Conservation (phyloP, 1,140 invertebrate species). For the Diabrotica undecimpunctata region DNA sequence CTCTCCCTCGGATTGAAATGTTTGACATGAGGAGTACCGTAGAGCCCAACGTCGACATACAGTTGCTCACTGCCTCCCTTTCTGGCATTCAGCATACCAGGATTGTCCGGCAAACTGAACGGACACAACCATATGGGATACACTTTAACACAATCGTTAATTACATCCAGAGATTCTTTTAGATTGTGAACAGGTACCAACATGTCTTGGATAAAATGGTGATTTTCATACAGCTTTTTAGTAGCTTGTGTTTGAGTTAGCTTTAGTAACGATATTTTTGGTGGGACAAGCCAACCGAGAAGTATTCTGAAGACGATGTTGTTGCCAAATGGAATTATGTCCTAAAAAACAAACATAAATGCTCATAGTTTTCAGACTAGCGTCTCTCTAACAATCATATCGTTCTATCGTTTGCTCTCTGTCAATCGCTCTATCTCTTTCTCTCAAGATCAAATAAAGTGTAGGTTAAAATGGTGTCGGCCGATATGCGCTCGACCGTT, state of each 20-base stretch:
- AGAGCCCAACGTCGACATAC: slow-evolving; percentile 78
- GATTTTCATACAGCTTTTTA: slow-evolving; percentile 70
- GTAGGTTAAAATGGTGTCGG: no score
- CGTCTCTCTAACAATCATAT: no score
- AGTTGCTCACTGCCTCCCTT: slow-evolving; percentile 48
- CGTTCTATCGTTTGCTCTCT: no score
- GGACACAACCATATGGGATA: slow-evolving; percentile 86
- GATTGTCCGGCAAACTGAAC: slow-evolving; percentile 64
- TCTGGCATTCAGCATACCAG: slow-evolving; percentile 66
- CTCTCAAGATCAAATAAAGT: no score
- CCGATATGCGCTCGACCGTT: no score
- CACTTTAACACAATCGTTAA: slow-evolving; percentile 69
- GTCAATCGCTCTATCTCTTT: no score
- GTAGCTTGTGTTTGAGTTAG: slow-evolving; percentile 73
- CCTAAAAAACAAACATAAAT: slow-evolving; percentile 53
- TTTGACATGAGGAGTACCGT: slow-evolving; percentile 67
- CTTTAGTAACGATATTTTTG: slow-evolving; percentile 79
- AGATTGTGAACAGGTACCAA: slow-evolving; percentile 66
- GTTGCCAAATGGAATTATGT: slow-evolving; percentile 85
- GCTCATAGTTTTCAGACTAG: background rate
- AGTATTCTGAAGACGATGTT: slow-evolving; percentile 67
- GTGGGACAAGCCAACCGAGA: slow-evolving; percentile 78
- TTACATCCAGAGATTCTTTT: slow-evolving; percentile 58
- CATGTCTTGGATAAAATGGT: slow-evolving; percentile 84
- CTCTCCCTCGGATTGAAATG: slow-evolving; percentile 62